Base-by-base conservation (phyloP, 2,113 vertebrate species). In the Melanotaenia duboulayi region DNA sequence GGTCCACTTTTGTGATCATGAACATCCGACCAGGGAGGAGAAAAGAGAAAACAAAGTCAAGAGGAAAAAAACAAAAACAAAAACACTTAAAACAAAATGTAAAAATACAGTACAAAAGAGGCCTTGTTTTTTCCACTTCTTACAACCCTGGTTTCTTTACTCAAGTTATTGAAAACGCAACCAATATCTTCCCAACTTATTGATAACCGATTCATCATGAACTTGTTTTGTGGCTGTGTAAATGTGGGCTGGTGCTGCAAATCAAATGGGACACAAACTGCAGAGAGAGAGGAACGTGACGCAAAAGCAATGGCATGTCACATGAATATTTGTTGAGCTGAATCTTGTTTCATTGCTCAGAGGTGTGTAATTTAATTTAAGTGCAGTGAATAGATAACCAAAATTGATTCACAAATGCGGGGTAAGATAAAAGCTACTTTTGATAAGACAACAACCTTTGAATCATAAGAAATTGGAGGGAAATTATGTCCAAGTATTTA, bases 1-100 rank as follows among this genome's bases (percentile, higher is more conserved):
- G 93, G 93, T 94, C 93, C 93, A 94, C 78, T 78, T 88, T 66
- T 91, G 86, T 91, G 77, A 91, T 93, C 85, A 90, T 89, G 78
- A 84, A 90, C 77, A 70, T 93, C 76, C 86, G 91, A 90, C 90
- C 86, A 92, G 87, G 87, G 89, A 91, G 87, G 80, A 87, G 83
- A 92, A 89, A 89, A 71, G 77, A 82, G 52, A 91, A 91, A 89
- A 87, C 70, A 92, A 93, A 88, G 71, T 88, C 71, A 78, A 64
- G 46, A 72, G 40, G 37, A 70, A 23, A 83, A 74, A 42, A 78
- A 82, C 77, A 78, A 76, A 74, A 72, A 51, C 60, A 71, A 42
- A 71, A 56, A 83, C 65, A 12, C 5, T 28, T 7, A 28, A 42
- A 85, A 77, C 58, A 17, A 86, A 91, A 91, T 78, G 70, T 86